A percentile compares a stretch with the other conserved stretches of the same genome.
phyloP scores from a whole-genome alignment of 2,888 invertebrate genomes.

The Loripinus fragilis region DNA sequence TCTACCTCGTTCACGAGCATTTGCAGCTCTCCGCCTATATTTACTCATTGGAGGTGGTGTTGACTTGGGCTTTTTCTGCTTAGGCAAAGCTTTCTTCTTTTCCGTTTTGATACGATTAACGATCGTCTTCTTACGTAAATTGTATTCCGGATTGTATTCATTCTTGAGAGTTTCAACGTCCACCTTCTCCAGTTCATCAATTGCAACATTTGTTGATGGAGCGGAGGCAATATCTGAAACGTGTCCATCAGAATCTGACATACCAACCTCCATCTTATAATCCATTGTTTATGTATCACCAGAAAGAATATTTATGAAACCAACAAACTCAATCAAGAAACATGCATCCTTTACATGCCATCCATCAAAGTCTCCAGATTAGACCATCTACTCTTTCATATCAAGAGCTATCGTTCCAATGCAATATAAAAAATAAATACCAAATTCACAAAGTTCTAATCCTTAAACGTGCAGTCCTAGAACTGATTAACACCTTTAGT shows the following conservation, averaged over 20 bases:
- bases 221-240: neutral
- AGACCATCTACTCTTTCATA: neutral
- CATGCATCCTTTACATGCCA: neutral
- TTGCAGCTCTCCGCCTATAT: constrained; percentile 94
- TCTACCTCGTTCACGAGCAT: constrained; percentile 92
- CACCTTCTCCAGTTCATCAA: constrained; percentile 42
- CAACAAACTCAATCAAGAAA: too few species aligned
- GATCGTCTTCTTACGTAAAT: constrained; percentile 88
- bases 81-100: constrained; percentile 79
- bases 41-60: constrained; percentile 90
- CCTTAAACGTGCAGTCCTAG: too few species aligned
- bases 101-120: constrained; percentile 86
- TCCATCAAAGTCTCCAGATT: neutral
- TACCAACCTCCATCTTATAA: neutral
- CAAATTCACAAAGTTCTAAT: too few species aligned
- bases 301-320: too few species aligned
- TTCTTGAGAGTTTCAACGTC: constrained; percentile 48
- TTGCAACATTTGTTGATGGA: neutral
- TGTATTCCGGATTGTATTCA: constrained; percentile 85
- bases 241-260: neutral
- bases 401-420: too few species aligned
- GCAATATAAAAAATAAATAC: too few species aligned
- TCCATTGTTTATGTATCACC: too few species aligned
- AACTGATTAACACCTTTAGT: too few species aligned
- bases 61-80: constrained; percentile 83